Evolutionary conservation across 1,140 invertebrate genomes (phyloP).

Genomic region (Rhizoglyphus robini): DNA sequence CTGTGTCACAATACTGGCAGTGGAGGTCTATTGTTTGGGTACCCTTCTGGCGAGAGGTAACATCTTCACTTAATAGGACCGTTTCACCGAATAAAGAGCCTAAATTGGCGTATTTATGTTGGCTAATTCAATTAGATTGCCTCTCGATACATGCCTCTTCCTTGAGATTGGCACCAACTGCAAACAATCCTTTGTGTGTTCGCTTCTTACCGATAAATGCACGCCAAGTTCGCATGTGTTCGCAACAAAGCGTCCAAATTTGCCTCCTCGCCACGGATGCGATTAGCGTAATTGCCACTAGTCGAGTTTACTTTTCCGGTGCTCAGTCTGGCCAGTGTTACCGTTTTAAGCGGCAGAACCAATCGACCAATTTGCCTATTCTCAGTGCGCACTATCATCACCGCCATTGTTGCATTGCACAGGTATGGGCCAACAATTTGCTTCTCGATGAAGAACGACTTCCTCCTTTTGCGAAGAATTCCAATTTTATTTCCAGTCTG

Average conservation of each 20-base stretch:
- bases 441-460: too few relatives aligned
- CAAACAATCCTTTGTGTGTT: conserved; percentile 54
- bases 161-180: conserved; percentile 43
- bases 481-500: too few relatives aligned
- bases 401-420: too few relatives aligned
- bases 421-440: too few relatives aligned
- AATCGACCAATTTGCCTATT: background rate
- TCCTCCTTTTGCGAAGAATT: too few relatives aligned
- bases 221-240: background rate
- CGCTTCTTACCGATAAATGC: conserved; percentile 50
- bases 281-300: background rate
- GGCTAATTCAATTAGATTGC: background rate
- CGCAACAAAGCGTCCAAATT: background rate
- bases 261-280: background rate
- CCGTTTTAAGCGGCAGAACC: background rate
- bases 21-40: background rate
- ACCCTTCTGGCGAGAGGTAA: too few relatives aligned
- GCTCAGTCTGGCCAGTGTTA: background rate
- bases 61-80: background rate
- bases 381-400: background rate
- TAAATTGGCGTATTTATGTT: background rate
- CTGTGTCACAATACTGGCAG: too few relatives aligned
- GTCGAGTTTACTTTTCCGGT: background rate
- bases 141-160: background rate
- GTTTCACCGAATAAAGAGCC: background rate